Evolutionary conservation across 2,888 invertebrate genomes (phyloP), one percentile per base, ranked within the genome.

Genomic region (Drosophila leonis): DNA sequence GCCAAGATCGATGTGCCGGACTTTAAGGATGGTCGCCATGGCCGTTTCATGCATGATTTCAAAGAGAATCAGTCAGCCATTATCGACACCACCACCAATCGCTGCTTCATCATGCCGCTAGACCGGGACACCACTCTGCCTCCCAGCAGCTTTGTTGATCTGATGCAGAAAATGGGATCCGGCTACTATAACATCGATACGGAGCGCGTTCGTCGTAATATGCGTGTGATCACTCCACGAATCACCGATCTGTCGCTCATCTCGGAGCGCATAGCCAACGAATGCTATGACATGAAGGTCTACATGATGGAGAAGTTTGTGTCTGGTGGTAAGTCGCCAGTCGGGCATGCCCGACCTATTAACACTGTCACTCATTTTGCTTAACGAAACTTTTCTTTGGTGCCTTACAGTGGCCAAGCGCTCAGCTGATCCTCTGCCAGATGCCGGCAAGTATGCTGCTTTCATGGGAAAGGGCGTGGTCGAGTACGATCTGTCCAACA

Each of bases 21-120:
- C 91, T 97, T 97, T 90, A 95, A 95, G 73, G 96, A 96, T 78
- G 97, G 97, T 1, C 95, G 96, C 39, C 95, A 95, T 51, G 97
- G 98, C 62, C 95, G 97, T 75, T 98, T 98, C 91, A 96, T 98
- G 83, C 98, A 99, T 90, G 98, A 99, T 93, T 99, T 99, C 92
- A 96, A 95, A 79, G 95, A 95, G 81, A 96, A 96, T 82, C 93
- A 94, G 60, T 95, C 96, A 39, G 95, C 95, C 90, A 98, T 98
- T 73, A 95, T 97, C 68, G 98, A 98, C 93, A 93, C 94, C 18
- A 95, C 95, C 67, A 94, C 95, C 41, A 94, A 94, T 60, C 95
- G 97, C 33, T 99, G 99, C 94, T 99, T 98, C 93, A 95, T 98
- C 20, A 97, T 98, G 97, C 96, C 97, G 0, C 94, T 98, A 90